Evolutionary conservation across 2,888 invertebrate species (phyloP).

Genomic region (Chaetoderma sp.): DNA sequence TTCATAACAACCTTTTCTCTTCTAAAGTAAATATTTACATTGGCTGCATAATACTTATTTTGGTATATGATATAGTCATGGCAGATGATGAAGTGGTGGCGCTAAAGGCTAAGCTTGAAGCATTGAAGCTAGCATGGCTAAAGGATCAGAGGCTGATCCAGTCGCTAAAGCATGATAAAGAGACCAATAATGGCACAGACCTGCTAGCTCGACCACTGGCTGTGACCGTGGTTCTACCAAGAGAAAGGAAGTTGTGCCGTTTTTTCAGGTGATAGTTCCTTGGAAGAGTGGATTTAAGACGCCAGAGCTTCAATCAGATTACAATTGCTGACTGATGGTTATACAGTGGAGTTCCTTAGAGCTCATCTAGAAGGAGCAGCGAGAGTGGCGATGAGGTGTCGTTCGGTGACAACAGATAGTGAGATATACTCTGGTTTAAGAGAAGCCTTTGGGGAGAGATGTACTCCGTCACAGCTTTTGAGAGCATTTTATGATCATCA

Average conservation of each 20-base stretch:
- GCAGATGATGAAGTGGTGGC: too few relatives aligned
- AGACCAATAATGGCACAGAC: too few relatives aligned
- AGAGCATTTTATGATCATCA: background rate
- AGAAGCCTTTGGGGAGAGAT: background rate
- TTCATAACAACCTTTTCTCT: too few relatives aligned
- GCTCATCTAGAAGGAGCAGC: background rate
- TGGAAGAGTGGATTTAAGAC: background rate
- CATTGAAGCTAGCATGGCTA: too few relatives aligned
- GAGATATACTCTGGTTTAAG: background rate
- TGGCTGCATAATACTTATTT: too few relatives aligned
- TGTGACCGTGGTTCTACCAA: background rate
- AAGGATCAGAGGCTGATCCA: too few relatives aligned
- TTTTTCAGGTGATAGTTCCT: too few relatives aligned
- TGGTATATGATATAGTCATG: too few relatives aligned
- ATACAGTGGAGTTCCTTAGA: background rate
- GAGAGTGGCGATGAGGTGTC: background rate
- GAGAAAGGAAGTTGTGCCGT: background rate
- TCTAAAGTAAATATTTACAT: too few relatives aligned
- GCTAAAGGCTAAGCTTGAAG: too few relatives aligned
- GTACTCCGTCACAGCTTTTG: background rate
- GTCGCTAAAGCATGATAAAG: too few relatives aligned
- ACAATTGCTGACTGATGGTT: background rate
- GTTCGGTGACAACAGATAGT: background rate
- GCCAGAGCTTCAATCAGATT: background rate
- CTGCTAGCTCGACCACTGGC: background rate